Evolutionary conservation across 2,888 invertebrate genomes (phyloP), one percentile per base, ranked within the genome.

Genomic region (Tribolium freemani): DNA sequence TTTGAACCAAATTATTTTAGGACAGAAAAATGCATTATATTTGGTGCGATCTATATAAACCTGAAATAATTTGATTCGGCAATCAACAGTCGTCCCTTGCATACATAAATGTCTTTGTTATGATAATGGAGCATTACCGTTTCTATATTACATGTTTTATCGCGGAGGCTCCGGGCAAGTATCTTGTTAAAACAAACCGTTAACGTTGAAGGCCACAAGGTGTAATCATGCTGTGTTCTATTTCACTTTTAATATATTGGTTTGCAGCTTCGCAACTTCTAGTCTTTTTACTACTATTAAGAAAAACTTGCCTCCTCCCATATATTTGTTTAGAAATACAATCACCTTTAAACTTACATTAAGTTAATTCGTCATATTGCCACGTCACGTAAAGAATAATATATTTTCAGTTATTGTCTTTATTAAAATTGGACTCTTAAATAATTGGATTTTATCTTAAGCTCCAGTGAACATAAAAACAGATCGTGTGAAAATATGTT

Each of bases 401-500:
- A 51, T 20, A 16, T 20, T 51, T 3, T 51, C 20, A 9, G 20
- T 51, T 51, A 20, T 51, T 51, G 16, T 51, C 6, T 13, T 11
- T 10, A 16, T 26, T 26, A 26, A 26, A 26, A 26, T 5, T 26
- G 4, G 26, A 26, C 2, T 26, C 1, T 1, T 26, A 26, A 26
- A 26, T 3, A 26, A 21, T 21, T 3, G 3, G 3, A 21, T 21
- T 21, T 3, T 21, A 21, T 21, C 21, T 2, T 26, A 2, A 26
- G 26, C 26, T 26, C 5, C 5, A 38, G 8, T 9, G 26, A 26
- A 46, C 20, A 50, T 16, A 63, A 63, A 63, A 51, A 51, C 50
- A 26, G 63, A 63, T 63, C 63, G 63, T 63, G 63, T 54, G 64
- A 64, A 64, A 64, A 64, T 44, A 26, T 53, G 20, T 64, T 63